Conservation (phyloP, 2,888 invertebrate species). For the Capitulum mitella region DNA sequence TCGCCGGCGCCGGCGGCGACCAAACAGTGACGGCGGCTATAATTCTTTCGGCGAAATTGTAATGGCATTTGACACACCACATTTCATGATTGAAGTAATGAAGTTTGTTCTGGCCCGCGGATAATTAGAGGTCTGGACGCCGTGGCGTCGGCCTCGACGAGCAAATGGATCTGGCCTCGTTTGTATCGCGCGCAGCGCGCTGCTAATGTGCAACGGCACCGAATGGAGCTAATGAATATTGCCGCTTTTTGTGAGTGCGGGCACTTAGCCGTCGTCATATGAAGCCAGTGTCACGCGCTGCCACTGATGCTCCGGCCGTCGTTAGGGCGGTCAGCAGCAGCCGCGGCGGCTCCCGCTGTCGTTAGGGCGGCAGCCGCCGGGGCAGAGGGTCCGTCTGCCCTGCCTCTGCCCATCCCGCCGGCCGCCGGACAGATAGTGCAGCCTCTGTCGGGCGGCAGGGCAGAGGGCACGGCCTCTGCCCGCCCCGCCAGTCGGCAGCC, state of each 20-base stretch:
- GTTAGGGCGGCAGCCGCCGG: too few species aligned
- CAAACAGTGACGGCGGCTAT: background rate
- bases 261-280: background rate
- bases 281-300: background rate
- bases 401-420: too few species aligned
- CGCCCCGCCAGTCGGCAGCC: too few species aligned
- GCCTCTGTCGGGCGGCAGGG: too few species aligned
- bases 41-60: background rate
- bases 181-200: background rate
- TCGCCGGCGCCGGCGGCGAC: background rate
- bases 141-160: background rate
- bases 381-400: too few species aligned
- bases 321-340: background rate
- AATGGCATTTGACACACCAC: conserved; percentile 18
- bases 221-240: conserved; percentile 14
- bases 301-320: background rate
- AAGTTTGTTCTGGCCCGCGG: background rate
- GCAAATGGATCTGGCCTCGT: background rate
- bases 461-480: background rate
- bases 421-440: too few species aligned
- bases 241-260: conserved; percentile 16
- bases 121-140: background rate
- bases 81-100: conserved; percentile 18
- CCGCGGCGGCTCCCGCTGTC: background rate
- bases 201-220: background rate